A percentile compares a stretch with the other conserved stretches of the same genome.
Conservation (phyloP, 2,113 vertebrate genomes). For the Pyrgilauda ruficollis region DNA sequence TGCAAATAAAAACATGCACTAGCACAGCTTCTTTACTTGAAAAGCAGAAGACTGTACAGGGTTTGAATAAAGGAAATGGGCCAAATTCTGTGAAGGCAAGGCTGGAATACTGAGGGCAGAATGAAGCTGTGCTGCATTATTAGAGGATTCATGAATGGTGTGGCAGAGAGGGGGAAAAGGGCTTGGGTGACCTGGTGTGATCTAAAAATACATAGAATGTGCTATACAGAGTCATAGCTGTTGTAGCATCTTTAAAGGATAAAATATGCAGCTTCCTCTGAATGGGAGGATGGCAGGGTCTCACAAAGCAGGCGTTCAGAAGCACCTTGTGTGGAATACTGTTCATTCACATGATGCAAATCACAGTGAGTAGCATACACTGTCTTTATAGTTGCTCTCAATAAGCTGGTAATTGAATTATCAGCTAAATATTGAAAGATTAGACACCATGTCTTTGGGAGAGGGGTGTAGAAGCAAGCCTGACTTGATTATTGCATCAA, state of each 20-base stretch:
- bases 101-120: background rate
- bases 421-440: background rate
- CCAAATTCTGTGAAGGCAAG: background rate
- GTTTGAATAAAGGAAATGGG: background rate
- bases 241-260: background rate
- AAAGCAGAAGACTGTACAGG: background rate
- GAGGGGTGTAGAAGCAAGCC: background rate
- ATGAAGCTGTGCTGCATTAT: background rate
- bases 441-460: background rate
- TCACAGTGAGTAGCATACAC: background rate
- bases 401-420: background rate
- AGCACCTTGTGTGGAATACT: background rate
- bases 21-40: background rate
- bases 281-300: background rate
- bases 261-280: background rate
- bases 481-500: background rate
- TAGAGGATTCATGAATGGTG: background rate
- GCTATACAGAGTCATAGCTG: background rate
- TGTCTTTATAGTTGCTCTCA: background rate
- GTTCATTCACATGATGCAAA: background rate
- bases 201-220: background rate
- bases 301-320: background rate
- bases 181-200: background rate
- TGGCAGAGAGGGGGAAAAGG: background rate
- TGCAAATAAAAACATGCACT: background rate